These are phyloP conservation scores for Mycteria americana DNA, from an alignment of 2,797 vertebrate genomes.

Conservation along the genomic window DNA sequence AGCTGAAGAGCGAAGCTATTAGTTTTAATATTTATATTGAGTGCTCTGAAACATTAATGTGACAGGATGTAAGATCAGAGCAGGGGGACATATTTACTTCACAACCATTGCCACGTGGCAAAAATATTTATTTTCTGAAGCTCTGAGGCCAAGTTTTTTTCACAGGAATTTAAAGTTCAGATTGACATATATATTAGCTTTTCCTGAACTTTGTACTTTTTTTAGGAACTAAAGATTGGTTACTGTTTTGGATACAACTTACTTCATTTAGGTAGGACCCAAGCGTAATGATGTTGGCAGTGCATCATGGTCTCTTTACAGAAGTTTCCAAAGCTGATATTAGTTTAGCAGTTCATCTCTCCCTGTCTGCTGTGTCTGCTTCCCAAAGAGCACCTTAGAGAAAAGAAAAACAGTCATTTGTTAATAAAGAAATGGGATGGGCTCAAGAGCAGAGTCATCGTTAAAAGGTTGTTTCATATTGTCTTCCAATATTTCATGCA, in stretches of 20 bases:
- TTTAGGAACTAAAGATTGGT: not conserved
- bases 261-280: not conserved
- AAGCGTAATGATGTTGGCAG: not conserved
- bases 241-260: not conserved
- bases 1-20: conserved; percentile 99
- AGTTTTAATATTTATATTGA: conserved; percentile 99
- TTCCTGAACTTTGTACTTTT: conserved; percentile 19
- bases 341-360: not conserved
- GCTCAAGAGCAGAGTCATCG: not conserved
- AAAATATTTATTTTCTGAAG: conserved; percentile 90
- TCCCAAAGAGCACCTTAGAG: not conserved
- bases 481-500: conserved; percentile 41
- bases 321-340: not conserved
- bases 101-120: conserved; percentile 83
- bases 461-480: conserved; percentile 20
- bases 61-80: conserved; percentile 99
- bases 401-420: not conserved
- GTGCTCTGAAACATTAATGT: conserved; percentile 99
- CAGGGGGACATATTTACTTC: conserved; percentile 92
- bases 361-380: not conserved
- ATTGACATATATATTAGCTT: conserved; percentile 33
- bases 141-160: conserved; percentile 64
- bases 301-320: not conserved
- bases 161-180: conserved; percentile 50
- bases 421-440: not conserved